These are phyloP conservation scores for Drosophila trapezifrons DNA, from an alignment of 1,140 invertebrate genomes.

Conservation along the genomic window DNA sequence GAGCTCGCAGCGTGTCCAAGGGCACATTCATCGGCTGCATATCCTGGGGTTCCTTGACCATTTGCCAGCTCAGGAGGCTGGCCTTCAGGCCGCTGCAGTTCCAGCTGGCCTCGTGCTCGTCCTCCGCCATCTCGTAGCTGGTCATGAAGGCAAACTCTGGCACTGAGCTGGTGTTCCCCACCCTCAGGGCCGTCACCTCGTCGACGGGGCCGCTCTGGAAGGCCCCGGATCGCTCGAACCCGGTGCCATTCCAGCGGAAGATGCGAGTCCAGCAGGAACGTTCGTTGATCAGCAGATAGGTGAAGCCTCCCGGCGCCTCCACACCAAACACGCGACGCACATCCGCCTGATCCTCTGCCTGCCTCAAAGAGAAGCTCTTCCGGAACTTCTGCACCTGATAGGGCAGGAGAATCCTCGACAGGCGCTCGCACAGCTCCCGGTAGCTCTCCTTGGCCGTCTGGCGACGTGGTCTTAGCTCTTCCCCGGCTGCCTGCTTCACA, in stretches of 20 bases:
- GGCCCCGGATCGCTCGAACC: slow-evolving; percentile 23
- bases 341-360: slow-evolving; percentile 24
- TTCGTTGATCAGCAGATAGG: slow-evolving; percentile 71
- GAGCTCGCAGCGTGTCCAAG: slow-evolving; percentile 6
- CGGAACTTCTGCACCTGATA: slow-evolving; percentile 53
- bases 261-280: slow-evolving; percentile 59
- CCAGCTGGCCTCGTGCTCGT: slow-evolving; percentile 40
- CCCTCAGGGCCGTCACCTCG: slow-evolving; percentile 50
- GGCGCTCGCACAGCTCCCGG: slow-evolving; percentile 37
- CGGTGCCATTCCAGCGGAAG: slow-evolving; percentile 56
- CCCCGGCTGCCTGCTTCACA: slow-evolving; percentile 34
- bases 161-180: not conserved
- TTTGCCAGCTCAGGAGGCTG: slow-evolving; percentile 50
- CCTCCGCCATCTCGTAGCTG: slow-evolving; percentile 56
- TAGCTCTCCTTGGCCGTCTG: slow-evolving; percentile 36
- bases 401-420: slow-evolving; percentile 48
- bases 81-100: slow-evolving; percentile 49
- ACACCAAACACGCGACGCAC: slow-evolving; percentile 57
- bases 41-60: not conserved
- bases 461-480: slow-evolving; percentile 32
- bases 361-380: slow-evolving; percentile 33
- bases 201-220: slow-evolving; percentile 67
- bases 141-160: slow-evolving; percentile 66
- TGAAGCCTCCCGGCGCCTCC: slow-evolving; percentile 2
- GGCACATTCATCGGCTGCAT: slow-evolving; percentile 37